Evolutionary conservation across 2,113 vertebrate genomes (phyloP).

Genomic region (Furnarius figulus): DNA sequence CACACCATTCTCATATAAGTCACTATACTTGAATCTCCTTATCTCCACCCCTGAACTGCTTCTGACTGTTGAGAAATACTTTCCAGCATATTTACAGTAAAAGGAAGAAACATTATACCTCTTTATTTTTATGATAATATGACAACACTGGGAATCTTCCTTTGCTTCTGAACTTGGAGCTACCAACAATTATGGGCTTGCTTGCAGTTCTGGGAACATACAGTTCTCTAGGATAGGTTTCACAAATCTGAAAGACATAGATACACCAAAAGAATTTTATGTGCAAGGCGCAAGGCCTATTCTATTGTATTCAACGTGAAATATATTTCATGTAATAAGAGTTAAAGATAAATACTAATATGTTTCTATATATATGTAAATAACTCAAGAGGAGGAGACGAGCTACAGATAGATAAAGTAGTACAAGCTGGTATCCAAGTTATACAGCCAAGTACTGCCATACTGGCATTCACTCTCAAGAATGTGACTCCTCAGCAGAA

Average conservation of each 20-base stretch:
- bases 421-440: not conserved
- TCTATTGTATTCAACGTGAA: not conserved
- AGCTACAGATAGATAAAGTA: not conserved
- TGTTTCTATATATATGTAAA: not conserved
- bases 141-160: constrained; percentile 96
- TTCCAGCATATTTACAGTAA: not conserved
- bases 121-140: constrained; percentile 92
- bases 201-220: constrained; percentile 92
- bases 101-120: constrained; percentile 78
- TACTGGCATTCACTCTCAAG: not conserved
- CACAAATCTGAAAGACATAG: constrained; percentile 84
- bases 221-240: constrained; percentile 94
- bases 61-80: not conserved
- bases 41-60: not conserved
- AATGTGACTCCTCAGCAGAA: not conserved
- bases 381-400: not conserved
- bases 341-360: not conserved
- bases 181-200: constrained; percentile 95
- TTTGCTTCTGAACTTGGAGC: constrained; percentile 99
- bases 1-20: not conserved
- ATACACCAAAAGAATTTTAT: not conserved
- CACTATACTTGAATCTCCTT: not conserved
- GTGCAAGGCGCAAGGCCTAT: not conserved
- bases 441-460: not conserved
- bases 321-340: not conserved